Evolutionary conservation across 2,113 vertebrate genomes (phyloP).

Genomic region (Xiphorhynchus elegans): DNA sequence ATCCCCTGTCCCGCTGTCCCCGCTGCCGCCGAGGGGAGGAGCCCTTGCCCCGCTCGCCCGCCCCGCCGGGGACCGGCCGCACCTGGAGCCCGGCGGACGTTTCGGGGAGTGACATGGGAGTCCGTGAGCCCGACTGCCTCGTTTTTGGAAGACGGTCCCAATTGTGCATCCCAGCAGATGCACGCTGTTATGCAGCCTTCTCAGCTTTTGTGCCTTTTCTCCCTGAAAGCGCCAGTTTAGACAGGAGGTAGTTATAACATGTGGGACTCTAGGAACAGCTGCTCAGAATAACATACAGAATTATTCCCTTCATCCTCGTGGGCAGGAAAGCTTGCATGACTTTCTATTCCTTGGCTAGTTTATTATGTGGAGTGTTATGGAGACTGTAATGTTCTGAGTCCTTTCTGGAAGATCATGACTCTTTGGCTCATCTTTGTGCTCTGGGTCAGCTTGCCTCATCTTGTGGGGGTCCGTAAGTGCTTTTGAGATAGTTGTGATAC

Average conservation of each 20-base stretch:
- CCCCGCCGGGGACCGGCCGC: not conserved
- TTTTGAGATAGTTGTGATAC: not conserved
- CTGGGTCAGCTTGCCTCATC: not conserved
- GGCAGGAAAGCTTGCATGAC: accelerated
- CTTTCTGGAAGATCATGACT: not conserved
- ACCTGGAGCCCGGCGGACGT: not conserved
- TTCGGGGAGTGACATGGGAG: accelerated
- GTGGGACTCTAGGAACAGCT: not conserved
- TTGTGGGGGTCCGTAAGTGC: not conserved
- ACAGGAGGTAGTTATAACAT: not conserved
- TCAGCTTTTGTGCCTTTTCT: not conserved
- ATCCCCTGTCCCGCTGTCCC: not conserved
- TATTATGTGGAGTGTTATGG: not conserved
- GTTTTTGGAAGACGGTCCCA: accelerated
- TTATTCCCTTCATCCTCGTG: accelerated
- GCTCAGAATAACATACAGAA: not conserved
- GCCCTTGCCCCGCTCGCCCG: not conserved
- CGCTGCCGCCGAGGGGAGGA: slow-evolving; percentile 9
- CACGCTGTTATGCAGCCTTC: accelerated
- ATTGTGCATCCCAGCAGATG: not conserved
- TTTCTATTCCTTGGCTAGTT: not conserved
- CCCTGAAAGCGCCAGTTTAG: not conserved
- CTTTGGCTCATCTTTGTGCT: not conserved
- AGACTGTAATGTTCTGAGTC: not conserved
- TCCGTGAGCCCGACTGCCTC: accelerated